Evolutionary conservation across 2,888 invertebrate genomes (phyloP).

Genomic region (Lithosia quadra): DNA sequence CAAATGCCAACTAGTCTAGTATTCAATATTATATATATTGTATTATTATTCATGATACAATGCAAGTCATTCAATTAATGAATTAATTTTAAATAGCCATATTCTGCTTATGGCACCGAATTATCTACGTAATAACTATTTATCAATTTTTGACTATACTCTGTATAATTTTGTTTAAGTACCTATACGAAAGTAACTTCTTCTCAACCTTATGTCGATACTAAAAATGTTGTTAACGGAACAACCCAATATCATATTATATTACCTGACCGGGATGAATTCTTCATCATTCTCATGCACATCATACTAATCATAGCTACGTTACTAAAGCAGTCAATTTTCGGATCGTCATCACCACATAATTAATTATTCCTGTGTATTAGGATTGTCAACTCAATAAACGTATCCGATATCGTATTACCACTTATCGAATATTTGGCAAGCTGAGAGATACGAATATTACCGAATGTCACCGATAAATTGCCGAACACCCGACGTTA

Average conservation of each 20-base stretch:
- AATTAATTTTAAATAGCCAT: not conserved
- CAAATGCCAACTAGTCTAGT: no score
- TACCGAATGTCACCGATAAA: constrained; percentile 54
- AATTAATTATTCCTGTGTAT: not conserved
- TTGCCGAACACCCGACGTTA: constrained; percentile 56
- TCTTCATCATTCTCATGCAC: no score
- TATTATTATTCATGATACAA: not conserved
- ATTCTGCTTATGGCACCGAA: no score
- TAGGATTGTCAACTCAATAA: constrained; percentile 2
- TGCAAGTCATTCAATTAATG: not conserved
- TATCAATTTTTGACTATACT: no score
- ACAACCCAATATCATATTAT: no score
- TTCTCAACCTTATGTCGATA: no score
- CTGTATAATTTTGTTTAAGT: not conserved
- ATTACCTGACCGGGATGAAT: no score
- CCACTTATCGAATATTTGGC: constrained; percentile 34
- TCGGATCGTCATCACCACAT: no score
- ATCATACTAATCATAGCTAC: no score
- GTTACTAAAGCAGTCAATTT: not conserved
- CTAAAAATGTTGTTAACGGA: no score
- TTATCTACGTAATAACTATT: no score
- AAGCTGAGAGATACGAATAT: constrained; percentile 46
- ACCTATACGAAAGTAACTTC: not conserved
- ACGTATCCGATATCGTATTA: constrained; percentile 5
- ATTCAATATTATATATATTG: no score